Base-by-base conservation (phyloP, 2,888 invertebrate genomes). In the Xylota segnis region DNA sequence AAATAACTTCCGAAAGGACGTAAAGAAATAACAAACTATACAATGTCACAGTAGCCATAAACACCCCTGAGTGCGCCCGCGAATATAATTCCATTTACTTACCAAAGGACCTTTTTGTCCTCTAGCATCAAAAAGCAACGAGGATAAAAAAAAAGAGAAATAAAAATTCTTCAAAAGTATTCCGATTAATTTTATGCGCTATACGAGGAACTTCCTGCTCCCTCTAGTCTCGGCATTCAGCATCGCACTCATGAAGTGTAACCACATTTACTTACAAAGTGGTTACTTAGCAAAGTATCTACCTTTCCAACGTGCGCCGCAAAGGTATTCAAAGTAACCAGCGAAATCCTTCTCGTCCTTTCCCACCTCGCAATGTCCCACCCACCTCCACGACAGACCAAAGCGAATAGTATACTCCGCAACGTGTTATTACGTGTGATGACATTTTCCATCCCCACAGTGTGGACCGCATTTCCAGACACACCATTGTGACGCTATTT, bases 181-280 rank as follows among this genome's bases (percentile, higher is more conserved):
- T 59, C 34, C 74, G 75, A 84, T 75, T 79, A 79, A 84, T 79
- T 75, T 79, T 70, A 84, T 75, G 83, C 75, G 74, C 79, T 79
- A 56, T 70, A 58, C 56, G 34, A 58, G 43, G 43, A 23, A 58
- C 56, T 56, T 66, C 18, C 54, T 72, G 23, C n/a, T 40, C 16
- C 45, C 45, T n/a, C 72, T 37, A 12, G 16, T 16, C 37, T 27
- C 37, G 66, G 79, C 68, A 75, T 54, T 58, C 47, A 50, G 29
- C 72, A 56, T 61, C 40, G 66, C 61, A 66, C 75, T 82, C 68
- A 81, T 82, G 86, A 82, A 81, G 72, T 81, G 86, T 86, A 82
- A 86, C 86, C 86, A 68, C 66, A 86, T 86, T 86, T 77, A 81
- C 71, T 82, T 82, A 86, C 81, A 86, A 76, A 86, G 86, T 81